phyloP scores from a whole-genome alignment of 2,113 vertebrate genomes.

The Xiphias gladius region DNA sequence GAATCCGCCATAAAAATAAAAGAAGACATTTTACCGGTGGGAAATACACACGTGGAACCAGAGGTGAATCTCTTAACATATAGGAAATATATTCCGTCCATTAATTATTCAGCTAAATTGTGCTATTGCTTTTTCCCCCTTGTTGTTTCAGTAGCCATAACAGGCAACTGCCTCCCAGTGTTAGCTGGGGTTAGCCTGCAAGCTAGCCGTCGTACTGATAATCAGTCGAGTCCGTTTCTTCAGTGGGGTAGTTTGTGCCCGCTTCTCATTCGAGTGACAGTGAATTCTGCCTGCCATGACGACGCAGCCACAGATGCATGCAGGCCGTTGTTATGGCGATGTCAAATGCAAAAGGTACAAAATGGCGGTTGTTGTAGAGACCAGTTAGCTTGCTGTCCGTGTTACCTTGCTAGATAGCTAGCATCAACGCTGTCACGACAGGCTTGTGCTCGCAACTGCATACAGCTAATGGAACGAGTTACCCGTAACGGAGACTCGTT shows the following conservation, averaged over 20 bases:
- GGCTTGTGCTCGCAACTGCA: not conserved
- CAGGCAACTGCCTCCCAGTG: constrained; percentile 64
- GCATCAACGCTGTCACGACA: constrained; percentile 70
- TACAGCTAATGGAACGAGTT: not conserved
- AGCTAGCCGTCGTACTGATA: constrained; percentile 57
- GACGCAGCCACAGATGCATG: constrained; percentile 75
- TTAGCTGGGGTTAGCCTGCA: constrained; percentile 67
- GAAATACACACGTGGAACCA: constrained; percentile 80
- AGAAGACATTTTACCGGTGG: constrained; percentile 80
- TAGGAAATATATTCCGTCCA: constrained; percentile 58
- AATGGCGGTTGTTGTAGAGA: constrained; percentile 88
- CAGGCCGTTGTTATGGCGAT: constrained; percentile 89
- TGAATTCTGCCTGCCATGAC: constrained; percentile 68
- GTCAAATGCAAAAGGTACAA: constrained; percentile 88
- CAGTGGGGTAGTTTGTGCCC: constrained; percentile 23
- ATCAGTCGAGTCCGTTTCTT: constrained; percentile 30
- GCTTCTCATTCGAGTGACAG: constrained; percentile 49
- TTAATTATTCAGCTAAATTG: constrained; percentile 68
- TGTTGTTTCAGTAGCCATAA: constrained; percentile 80
- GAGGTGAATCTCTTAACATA: constrained; percentile 81
- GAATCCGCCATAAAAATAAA: constrained; percentile 83
- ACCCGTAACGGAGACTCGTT: not conserved
- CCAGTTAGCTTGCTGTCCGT: constrained; percentile 72
- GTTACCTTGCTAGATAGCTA: constrained; percentile 56
- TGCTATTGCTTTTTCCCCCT: constrained; percentile 73